These are phyloP conservation scores for Actenoides hombroni DNA, from an alignment of 2,113 vertebrate species.

Conservation along the genomic window DNA sequence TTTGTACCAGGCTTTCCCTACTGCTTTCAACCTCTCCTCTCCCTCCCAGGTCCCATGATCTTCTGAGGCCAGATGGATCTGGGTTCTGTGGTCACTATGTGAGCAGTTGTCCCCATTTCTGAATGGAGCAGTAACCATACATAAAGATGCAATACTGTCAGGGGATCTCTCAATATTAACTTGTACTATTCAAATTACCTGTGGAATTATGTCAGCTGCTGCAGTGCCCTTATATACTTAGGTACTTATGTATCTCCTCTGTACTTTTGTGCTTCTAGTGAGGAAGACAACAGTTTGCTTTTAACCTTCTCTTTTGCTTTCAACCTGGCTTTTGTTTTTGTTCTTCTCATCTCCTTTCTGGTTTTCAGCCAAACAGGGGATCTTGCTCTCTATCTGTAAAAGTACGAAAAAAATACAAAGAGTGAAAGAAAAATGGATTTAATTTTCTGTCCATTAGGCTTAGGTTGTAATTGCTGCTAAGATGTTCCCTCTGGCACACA, in stretches of 20 bases:
- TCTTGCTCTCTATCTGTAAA: not conserved
- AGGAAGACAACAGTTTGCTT: not conserved
- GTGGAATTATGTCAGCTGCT: not conserved
- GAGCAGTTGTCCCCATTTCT: not conserved
- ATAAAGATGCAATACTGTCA: not conserved
- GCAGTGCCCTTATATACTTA: rapidly evolving
- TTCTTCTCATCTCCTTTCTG: not conserved
- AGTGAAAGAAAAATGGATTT: not conserved
- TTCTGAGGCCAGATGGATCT: not conserved
- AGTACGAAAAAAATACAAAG: not conserved
- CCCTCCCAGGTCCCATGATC: not conserved
- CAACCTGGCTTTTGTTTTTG: not conserved
- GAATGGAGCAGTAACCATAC: not conserved
- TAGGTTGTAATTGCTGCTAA: not conserved
- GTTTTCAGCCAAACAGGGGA: not conserved
- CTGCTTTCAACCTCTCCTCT: not conserved
- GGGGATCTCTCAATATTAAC: not conserved
- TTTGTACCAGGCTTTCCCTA: not conserved
- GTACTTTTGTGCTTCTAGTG: not conserved
- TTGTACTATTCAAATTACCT: not conserved
- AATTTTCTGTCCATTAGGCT: not conserved
- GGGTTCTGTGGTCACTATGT: not conserved
- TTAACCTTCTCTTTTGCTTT: not conserved
- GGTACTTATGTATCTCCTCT: too few species aligned
- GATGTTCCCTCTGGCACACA: not conserved